A percentile compares a stretch with the other conserved stretches of the same genome.
Conservation (phyloP, 2,113 vertebrate species). For the Clupea harengus region DNA sequence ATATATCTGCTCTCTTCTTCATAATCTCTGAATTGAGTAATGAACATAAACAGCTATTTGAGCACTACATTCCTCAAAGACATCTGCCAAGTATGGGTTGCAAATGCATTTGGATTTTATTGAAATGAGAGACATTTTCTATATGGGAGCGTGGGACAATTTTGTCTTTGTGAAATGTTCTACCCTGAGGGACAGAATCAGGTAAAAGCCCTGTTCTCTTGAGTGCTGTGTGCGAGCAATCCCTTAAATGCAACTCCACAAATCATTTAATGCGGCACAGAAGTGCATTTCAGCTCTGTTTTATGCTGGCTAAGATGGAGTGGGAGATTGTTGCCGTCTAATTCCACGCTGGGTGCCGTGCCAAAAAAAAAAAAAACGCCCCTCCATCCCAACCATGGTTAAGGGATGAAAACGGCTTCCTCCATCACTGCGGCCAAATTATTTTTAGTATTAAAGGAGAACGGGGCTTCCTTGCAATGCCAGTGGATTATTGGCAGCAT, state of each 20-base stretch:
- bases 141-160: background rate
- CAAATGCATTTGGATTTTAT: background rate
- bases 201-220: conserved; percentile 57
- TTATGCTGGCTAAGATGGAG: conserved; percentile 55
- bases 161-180: conserved; percentile 23
- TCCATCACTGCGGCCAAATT: conserved; percentile 55
- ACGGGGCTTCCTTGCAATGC: conserved; percentile 43
- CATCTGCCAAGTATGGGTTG: background rate
- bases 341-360: conserved; percentile 56
- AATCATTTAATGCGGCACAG: conserved; percentile 60
- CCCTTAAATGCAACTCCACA: conserved; percentile 55
- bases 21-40: conserved; percentile 13
- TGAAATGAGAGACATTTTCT: background rate
- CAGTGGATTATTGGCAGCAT: conserved; percentile 64
- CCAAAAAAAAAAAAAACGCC: conserved; percentile 47
- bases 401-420: conserved; percentile 51
- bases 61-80: background rate
- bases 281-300: conserved; percentile 54
- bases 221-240: conserved; percentile 47
- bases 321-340: conserved; percentile 60
- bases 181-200: conserved; percentile 49
- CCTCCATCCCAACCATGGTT: conserved; percentile 59
- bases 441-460: conserved; percentile 61
- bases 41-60: background rate
- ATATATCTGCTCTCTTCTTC: background rate